These are phyloP conservation scores for Clarias batrachus DNA, from an alignment of 2,113 vertebrate species.

Conservation along the genomic window DNA sequence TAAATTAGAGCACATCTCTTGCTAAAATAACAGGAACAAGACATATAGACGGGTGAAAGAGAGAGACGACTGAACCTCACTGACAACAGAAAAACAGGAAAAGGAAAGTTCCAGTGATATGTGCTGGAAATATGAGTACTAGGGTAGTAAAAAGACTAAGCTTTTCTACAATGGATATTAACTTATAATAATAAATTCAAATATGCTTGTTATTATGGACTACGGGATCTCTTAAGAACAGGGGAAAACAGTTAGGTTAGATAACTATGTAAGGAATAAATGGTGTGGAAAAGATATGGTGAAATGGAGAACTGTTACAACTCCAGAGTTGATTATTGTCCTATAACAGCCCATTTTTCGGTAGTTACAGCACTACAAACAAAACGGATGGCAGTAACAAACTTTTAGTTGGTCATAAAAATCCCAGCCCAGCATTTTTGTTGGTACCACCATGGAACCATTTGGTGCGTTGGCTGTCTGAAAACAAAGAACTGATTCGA, in stretches of 20 bases:
- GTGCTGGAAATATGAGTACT: background rate
- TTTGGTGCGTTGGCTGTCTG: too few relatives aligned
- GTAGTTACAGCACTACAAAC: too few relatives aligned
- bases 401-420: too few relatives aligned
- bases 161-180: background rate
- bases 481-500: too few relatives aligned
- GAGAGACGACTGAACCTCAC: background rate
- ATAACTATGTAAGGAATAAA: background rate
- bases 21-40: background rate
- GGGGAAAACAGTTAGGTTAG: background rate
- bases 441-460: too few relatives aligned
- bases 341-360: background rate
- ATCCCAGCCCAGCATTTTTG: too few relatives aligned
- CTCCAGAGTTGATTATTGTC: background rate
- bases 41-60: background rate
- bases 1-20: too few relatives aligned
- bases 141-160: background rate
- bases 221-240: background rate
- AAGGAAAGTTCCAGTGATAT: slow-evolving; percentile 33
- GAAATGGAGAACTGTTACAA: background rate
- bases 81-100: slow-evolving; percentile 43
- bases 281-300: background rate
- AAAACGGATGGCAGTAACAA: too few relatives aligned
- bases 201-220: too few relatives aligned
- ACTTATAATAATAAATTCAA: background rate